Evolutionary conservation across 2,888 invertebrate genomes (phyloP).

Genomic region (Lasioglossum lativentre): DNA sequence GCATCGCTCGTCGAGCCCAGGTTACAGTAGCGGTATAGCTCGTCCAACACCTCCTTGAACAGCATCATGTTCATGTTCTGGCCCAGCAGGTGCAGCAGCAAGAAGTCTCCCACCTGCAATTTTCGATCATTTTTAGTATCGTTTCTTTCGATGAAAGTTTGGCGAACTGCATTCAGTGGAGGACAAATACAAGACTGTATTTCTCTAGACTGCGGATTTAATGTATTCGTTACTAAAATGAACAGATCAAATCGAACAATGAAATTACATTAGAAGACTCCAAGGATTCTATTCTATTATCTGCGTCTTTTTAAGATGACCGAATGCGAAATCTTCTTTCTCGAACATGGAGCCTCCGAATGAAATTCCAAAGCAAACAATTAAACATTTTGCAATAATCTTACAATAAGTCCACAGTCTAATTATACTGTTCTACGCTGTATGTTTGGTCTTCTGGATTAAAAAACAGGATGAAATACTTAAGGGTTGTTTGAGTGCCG

Average conservation of each 20-base stretch:
- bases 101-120: conserved; percentile 93
- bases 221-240: too few relatives aligned
- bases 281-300: too few relatives aligned
- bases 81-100: conserved; percentile 92
- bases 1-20: conserved; percentile 89
- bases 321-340: not conserved
- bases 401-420: too few relatives aligned
- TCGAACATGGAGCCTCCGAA: too few relatives aligned
- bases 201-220: too few relatives aligned
- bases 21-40: conserved; percentile 90
- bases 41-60: conserved; percentile 92
- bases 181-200: not conserved
- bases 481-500: not conserved
- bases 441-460: not conserved
- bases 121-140: not conserved
- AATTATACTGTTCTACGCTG: too few relatives aligned
- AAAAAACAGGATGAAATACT: not conserved
- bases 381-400: not conserved
- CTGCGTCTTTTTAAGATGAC: not conserved
- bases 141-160: not conserved
- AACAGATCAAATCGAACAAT: too few relatives aligned
- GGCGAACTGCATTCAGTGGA: not conserved
- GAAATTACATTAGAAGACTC: too few relatives aligned
- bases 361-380: too few relatives aligned
- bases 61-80: conserved; percentile 94